Base-by-base conservation (phyloP, 37 sponge, comb jelly and placozoan species). In the Eunapius fragilis region DNA sequence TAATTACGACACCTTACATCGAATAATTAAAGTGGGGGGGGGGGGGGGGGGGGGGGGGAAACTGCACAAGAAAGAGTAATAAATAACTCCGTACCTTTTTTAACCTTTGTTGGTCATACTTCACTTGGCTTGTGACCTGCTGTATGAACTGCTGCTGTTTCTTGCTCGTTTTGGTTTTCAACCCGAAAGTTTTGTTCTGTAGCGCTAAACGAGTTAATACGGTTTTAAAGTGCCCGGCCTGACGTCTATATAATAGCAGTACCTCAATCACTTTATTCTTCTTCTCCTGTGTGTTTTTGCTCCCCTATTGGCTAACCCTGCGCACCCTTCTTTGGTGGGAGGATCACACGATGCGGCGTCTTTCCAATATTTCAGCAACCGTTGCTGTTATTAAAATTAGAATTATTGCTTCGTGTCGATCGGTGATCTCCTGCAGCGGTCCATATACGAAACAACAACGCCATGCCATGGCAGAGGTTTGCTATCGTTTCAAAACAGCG, bases 111-210 rank as follows among this genome's bases (percentile, higher is more conserved):
- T 87, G 85, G 11, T 92, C 89, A 83, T 70, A 90, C 70, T 91
- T 94, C 35, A 98, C 96, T 80, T 99, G 99, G 35, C 89, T 79
- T 7, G 94, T 92, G 31, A 99, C 96, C 45, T 93, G 79, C 78
- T 95, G 93, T 3, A 99, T 92, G 58, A 86, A 95, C 41, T 93
- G 88, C 70, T 99, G 99, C 31, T 97, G 97, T 68, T 97, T 97
- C 87, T 93, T 99, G 13, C 99, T 95, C 70, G 95, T 99, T 85
- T 99, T 99, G 83, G 97, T 99, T 89, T 99, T 99, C 77, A 99
- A 74, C 19, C 99, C 99, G 88, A 99, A 99, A 0, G 99, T 99
- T 79, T 99, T 99, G 82, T 99, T 97, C 94, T 96, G 41, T n/a
- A 33, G 67, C 68, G n/a, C n/a, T n/a, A n/a, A n/a, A n/a, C n/a